Base-by-base conservation (phyloP, 2,888 invertebrate species). In the Monopis laevigella region DNA sequence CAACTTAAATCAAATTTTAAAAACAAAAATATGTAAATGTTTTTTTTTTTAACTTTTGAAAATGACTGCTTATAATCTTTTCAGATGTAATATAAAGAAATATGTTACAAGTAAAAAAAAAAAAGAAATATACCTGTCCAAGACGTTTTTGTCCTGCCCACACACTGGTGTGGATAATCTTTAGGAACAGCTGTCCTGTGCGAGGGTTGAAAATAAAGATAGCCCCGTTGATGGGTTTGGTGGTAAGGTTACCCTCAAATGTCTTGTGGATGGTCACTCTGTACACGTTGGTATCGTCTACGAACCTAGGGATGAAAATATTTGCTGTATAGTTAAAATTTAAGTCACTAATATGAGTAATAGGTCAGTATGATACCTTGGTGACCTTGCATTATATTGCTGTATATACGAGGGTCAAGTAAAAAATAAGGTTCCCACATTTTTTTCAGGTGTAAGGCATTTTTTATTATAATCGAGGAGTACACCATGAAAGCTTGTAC, bases 111-210 rank as follows among this genome's bases (percentile, higher is more conserved):
- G 27, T 27, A 27, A 42, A 1, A 34, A 35, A 24, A 39, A 4
- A 12, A 11, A 35, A n/a, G 29, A 6, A 26, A 17, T 40, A 52
- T 55, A 88, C 87, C 84, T 96, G 98, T 58, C 98, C 98, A 5
- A 99, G 85, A 92, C 98, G 98, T 74, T 99, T 99, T 78, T 99
- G 98, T 28, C 98, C 99, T 0, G 99, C 98, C 99, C 99, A 99
- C 35, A 99, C 99, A 3, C 97, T 98, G 0, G 99, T 99, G 73
- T 99, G 99, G 71, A 99, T 99, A 59, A 99, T 99, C 82, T 99
- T 99, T 52, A 99, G 83, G 85, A 99, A 99, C 38, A 99, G 84
- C 68, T 99, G 99, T 12, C 99, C 99, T 0, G 99, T 99, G 46
- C 99, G 86, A 5, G 99, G 99, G 81, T 99, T 99, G 82, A 99